Conservation (phyloP, 1,140 invertebrate species). For the Ceratina australensis region DNA sequence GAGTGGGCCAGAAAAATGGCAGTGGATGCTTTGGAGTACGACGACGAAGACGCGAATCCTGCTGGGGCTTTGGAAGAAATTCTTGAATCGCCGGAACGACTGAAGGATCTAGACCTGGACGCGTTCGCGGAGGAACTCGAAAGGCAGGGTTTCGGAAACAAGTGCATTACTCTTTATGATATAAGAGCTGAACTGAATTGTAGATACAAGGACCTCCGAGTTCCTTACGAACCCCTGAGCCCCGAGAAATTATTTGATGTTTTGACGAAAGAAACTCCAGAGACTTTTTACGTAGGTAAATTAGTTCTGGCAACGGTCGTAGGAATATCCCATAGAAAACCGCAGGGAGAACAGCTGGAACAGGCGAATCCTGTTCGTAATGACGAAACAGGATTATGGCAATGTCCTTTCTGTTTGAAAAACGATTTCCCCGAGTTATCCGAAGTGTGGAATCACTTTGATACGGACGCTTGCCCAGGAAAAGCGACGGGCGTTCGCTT, state of each 20-base stretch:
- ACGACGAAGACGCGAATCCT: constrained; percentile 97
- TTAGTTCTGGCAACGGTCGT: constrained; percentile 88
- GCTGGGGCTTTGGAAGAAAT: constrained; percentile 98
- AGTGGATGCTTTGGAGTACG: constrained; percentile 98
- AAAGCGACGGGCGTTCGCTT: constrained; percentile 95
- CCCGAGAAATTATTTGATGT: constrained; percentile 96
- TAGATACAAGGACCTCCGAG: constrained; percentile 96
- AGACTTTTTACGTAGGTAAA: constrained; percentile 96
- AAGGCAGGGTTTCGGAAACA: constrained; percentile 97
- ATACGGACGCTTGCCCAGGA: constrained; percentile 96
- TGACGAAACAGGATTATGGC: constrained; percentile 96
- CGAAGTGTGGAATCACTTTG: constrained; percentile 99
- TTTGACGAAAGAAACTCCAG: constrained; percentile 97
- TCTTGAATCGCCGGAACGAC: constrained; percentile 94
- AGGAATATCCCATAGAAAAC: constrained; percentile 91
- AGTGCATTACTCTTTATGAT: constrained; percentile 98
- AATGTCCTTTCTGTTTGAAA: constrained; percentile 98
- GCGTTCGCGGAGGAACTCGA: constrained; percentile 99
- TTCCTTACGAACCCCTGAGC: constrained; percentile 88
- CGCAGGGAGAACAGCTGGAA: constrained; percentile 95
- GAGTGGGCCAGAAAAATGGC: constrained; percentile 99
- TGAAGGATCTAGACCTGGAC: constrained; percentile 98
- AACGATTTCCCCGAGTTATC: constrained; percentile 97
- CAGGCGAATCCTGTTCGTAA: constrained; percentile 96
- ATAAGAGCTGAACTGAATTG: constrained; percentile 97